Evolutionary conservation across 2,888 invertebrate genomes (phyloP).

Genomic region (Pseudococcus jackbeardsleyi): DNA sequence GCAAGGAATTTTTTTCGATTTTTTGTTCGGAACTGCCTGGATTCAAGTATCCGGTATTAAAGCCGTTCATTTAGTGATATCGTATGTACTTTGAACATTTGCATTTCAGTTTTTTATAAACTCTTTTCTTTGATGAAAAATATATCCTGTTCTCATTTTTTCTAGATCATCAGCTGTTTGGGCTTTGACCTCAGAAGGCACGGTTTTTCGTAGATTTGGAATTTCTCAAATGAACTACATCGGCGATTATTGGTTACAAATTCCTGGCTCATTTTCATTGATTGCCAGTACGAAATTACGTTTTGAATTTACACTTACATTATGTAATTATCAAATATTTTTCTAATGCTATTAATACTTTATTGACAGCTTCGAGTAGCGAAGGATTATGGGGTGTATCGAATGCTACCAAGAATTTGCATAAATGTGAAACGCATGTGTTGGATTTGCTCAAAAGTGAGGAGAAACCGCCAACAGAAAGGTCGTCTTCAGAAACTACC

Average conservation of each 20-base stretch:
- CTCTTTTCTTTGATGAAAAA: neutral
- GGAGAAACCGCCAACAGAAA: neutral
- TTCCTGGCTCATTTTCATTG: conserved; percentile 69
- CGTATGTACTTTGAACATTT: conserved; percentile 67
- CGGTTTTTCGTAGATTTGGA: conserved; percentile 71
- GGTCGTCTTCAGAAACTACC: conserved; percentile 24
- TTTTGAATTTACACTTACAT: neutral
- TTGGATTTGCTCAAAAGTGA: conserved; percentile 33
- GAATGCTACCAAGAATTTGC: neutral
- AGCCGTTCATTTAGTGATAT: conserved; percentile 71
- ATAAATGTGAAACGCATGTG: conserved; percentile 38
- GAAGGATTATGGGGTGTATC: conserved; percentile 59
- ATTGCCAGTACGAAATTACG: conserved; percentile 68
- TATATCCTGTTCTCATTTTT: neutral
- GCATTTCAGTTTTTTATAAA: neutral
- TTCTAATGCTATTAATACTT: neutral
- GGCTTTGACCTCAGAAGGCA: conserved; percentile 70
- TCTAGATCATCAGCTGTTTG: conserved; percentile 71
- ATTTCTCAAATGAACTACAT: conserved; percentile 71
- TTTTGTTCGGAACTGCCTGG: conserved; percentile 73
- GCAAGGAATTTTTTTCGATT: conserved; percentile 71
- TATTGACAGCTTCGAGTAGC: neutral
- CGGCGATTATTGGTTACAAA: conserved; percentile 71
- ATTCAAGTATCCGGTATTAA: conserved; percentile 71
- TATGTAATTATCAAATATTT: neutral